Conservation (phyloP, 2,888 invertebrate genomes). For the Lasioglossum lativentre region DNA sequence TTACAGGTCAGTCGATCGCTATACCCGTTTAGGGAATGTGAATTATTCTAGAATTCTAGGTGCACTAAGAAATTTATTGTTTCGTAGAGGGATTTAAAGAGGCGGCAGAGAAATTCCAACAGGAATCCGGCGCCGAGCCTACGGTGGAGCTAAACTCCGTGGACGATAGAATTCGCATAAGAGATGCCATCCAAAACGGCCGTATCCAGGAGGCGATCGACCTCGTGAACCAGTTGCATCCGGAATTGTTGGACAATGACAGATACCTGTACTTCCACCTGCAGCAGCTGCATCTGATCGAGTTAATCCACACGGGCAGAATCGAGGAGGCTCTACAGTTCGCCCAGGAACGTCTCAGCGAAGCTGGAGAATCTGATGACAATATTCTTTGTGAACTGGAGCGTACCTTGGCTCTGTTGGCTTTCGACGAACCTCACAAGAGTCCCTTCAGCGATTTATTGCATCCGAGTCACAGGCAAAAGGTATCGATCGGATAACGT, state of each 20-base stretch:
- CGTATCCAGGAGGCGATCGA: slow-evolving; percentile 96
- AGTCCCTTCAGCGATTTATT: slow-evolving; percentile 98
- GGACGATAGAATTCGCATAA: slow-evolving; percentile 96
- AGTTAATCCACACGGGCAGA: slow-evolving; percentile 93
- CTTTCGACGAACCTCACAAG: slow-evolving; percentile 97
- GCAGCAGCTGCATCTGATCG: slow-evolving; percentile 95
- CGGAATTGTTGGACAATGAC: slow-evolving; percentile 97
- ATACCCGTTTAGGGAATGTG: not conserved
- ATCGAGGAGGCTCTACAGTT: slow-evolving; percentile 95
- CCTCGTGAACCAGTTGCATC: slow-evolving; percentile 96
- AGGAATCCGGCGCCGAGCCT: slow-evolving; percentile 95
- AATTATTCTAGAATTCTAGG: not conserved
- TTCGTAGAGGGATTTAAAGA: slow-evolving; percentile 95
- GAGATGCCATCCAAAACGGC: slow-evolving; percentile 97
- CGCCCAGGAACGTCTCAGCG: slow-evolving; percentile 95
- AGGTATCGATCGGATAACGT: slow-evolving; percentile 85
- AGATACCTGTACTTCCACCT: slow-evolving; percentile 98
- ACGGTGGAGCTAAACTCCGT: slow-evolving; percentile 92
- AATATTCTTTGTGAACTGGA: slow-evolving; percentile 91
- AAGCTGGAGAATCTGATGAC: slow-evolving; percentile 94
- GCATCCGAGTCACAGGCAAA: slow-evolving; percentile 96
- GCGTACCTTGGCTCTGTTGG: slow-evolving; percentile 96
- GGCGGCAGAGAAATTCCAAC: slow-evolving; percentile 98
- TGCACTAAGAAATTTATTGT: not conserved
- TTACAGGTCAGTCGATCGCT: slow-evolving; percentile 90